Evolutionary conservation across 2,797 vertebrate species (phyloP), one percentile per base, ranked within the genome.

Genomic region (Eleutherodactylus coqui): DNA sequence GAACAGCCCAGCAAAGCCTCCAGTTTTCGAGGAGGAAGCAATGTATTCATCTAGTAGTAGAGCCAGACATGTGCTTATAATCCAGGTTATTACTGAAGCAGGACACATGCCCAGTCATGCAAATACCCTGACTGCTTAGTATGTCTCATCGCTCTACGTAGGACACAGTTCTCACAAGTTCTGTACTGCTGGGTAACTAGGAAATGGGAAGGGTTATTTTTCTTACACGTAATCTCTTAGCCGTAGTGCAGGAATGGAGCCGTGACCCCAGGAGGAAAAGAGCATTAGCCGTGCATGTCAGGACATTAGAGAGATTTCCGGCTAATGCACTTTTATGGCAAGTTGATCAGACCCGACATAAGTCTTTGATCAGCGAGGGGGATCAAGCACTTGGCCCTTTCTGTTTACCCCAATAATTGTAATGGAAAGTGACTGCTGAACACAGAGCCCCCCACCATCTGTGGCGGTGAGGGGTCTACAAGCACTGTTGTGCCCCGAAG

Each of bases 21-120:
- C 60, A n/a, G 43, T 67, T 82, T 58, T 72, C 13, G 27, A 73
- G 80, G 34, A 72, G 67, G 67, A 73, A 82, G 53, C 49, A 8
- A 55, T 72, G 47, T 73, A 38, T 73, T 82, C 41, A 70, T 41
- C 47, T 55, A 11, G 67, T 70, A 3, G 49, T 49, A 27, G 19
- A 1, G 67, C 80, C 80, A 82, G 80, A 58, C 80, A 82, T 82
- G 36, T 82, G 80, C 27, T 82, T 55, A 55, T 70, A 82, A 82
- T 82, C 64, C 67, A 53, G 49, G 14, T 73, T 73, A 55, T 51
- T 53, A 72, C 24, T 70, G 80, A 29, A 82, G 79, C 79, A 82
- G 79, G 60, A 69, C 79, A 49, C 62, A 51, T 82, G 80, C 80
- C 80, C 80, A 82, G 80, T 82, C 64, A 43, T 82, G 80, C 80